Percentiles rank a stretch among this genome's conserved stretches.
Conservation (phyloP, 2,113 vertebrate species). For the Larimichthys polyactis region DNA sequence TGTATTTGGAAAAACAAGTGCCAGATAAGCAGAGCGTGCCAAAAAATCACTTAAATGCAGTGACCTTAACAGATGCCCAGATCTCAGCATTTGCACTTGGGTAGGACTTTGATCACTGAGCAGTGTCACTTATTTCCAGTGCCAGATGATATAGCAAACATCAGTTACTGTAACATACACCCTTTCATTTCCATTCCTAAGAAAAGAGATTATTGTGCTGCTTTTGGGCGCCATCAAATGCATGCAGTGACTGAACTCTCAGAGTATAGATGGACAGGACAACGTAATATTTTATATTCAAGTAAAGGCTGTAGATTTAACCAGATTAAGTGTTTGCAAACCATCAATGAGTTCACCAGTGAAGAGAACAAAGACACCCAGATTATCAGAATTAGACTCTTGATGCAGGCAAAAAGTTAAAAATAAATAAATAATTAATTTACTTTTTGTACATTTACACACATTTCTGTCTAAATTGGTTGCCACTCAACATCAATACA, state of each 20-base stretch:
- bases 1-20: slow-evolving; percentile 46
- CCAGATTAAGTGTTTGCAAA: neutral
- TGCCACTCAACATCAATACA: neutral
- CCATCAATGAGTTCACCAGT: neutral
- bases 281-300: neutral
- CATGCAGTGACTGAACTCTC: neutral
- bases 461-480: neutral
- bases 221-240: neutral
- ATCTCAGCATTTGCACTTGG: slow-evolving; percentile 40
- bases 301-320: neutral
- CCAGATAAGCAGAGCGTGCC: slow-evolving; percentile 34
- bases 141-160: slow-evolving; percentile 33
- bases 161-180: slow-evolving; percentile 36
- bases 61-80: slow-evolving; percentile 52
- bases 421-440: neutral
- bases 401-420: neutral
- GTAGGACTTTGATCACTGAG: slow-evolving; percentile 45
- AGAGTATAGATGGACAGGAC: neutral
- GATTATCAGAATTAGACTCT: neutral
- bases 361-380: neutral
- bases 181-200: slow-evolving; percentile 21
- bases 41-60: slow-evolving; percentile 55
- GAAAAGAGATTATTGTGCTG: neutral
- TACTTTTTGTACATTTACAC: neutral
- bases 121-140: slow-evolving; percentile 30